Percentiles rank a stretch among this genome's conserved stretches.
phyloP scores from a whole-genome alignment of 92 coral and sea anemone genomes.

The Heliopora coerulea region DNA sequence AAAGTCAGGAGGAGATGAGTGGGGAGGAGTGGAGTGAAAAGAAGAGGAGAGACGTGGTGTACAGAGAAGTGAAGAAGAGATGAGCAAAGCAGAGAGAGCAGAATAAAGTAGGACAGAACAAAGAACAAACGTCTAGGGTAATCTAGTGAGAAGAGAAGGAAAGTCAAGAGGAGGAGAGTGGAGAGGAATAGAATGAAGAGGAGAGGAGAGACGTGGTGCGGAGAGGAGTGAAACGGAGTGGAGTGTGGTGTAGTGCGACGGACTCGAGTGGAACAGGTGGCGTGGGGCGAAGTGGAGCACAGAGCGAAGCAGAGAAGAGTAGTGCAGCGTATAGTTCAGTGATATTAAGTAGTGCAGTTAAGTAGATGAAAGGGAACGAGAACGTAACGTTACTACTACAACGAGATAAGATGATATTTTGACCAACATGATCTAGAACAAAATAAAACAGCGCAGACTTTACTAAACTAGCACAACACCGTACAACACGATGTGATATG shows the following conservation, averaged over 20 bases:
- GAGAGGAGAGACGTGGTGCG: conserved; percentile 7
- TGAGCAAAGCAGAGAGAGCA: background rate
- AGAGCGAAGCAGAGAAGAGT: conserved; percentile 13
- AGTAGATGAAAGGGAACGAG: too few relatives aligned
- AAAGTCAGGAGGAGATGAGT: conserved; percentile 19
- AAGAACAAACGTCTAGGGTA: too few relatives aligned
- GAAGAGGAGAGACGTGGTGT: conserved; percentile 16
- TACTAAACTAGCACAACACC: too few relatives aligned
- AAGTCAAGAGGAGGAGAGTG: conserved; percentile 3
- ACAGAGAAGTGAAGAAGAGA: conserved; percentile 6
- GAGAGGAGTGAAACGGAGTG: conserved; percentile 23
- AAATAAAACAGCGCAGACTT: too few relatives aligned
- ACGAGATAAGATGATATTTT: too few relatives aligned
- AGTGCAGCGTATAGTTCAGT: conserved; percentile 8
- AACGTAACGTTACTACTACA: too few relatives aligned
- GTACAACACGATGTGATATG: too few relatives aligned
- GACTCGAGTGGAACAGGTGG: conserved; percentile 12
- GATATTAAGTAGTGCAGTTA: conserved; percentile 27
- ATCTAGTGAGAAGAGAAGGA: background rate
- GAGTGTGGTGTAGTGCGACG: conserved; percentile 24
- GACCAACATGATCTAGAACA: too few relatives aligned
- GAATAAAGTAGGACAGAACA: background rate
- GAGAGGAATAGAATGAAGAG: conserved; percentile 13
- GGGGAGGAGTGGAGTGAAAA: conserved; percentile 17
- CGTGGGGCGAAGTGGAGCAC: conserved; percentile 11